Evolutionary conservation across 2,113 vertebrate genomes (phyloP).

Genomic region (Tetrao urogallus): DNA sequence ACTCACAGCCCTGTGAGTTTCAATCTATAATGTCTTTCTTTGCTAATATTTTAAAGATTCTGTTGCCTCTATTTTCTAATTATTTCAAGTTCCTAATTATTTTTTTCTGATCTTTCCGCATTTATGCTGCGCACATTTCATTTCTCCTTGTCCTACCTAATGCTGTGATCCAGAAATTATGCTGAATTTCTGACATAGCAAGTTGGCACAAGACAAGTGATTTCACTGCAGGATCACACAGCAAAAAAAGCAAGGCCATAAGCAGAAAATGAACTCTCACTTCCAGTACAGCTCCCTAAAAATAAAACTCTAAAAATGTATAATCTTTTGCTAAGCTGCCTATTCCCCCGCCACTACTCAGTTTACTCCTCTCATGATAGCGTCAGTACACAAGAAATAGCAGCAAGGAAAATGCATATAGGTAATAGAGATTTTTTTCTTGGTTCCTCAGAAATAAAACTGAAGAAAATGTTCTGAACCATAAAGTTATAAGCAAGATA

Average conservation of each 20-base stretch:
- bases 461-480: background rate
- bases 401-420: background rate
- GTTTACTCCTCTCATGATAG: background rate
- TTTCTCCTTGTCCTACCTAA: background rate
- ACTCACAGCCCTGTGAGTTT: background rate
- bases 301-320: background rate
- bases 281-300: background rate
- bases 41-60: background rate
- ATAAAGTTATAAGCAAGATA: background rate
- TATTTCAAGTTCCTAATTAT: background rate
- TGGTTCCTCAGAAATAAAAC: background rate
- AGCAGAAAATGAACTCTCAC: background rate
- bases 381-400: background rate
- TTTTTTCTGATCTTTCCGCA: background rate
- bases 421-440: background rate
- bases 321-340: background rate
- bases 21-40: background rate
- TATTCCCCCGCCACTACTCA: background rate
- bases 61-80: background rate
- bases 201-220: slow-evolving; percentile 5
- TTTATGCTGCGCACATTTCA: background rate
- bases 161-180: background rate
- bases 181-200: slow-evolving; percentile 16
- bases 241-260: background rate
- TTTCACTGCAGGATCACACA: background rate